Percentiles rank a stretch among this genome's conserved stretches.
phyloP scores from a whole-genome alignment of 1,140 invertebrate genomes.

The Rhyzopertha dominica region DNA sequence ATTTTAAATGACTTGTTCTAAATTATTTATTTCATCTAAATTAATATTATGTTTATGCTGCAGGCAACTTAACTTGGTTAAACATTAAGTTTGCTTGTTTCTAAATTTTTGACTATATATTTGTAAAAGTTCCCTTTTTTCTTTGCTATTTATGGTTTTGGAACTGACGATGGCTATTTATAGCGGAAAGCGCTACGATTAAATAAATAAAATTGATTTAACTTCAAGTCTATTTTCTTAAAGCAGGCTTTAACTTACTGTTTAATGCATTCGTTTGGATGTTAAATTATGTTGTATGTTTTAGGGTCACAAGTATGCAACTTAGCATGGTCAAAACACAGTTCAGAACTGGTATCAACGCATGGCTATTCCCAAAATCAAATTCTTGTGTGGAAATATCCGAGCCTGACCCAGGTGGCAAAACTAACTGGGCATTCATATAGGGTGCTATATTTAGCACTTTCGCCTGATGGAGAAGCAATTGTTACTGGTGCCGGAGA shows the following conservation, averaged over 20 bases:
- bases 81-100: no score
- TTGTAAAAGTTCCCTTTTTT: no score
- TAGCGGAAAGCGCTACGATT: no score
- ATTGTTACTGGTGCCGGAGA: slow-evolving; percentile 99
- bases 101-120: no score
- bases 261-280: background rate
- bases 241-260: background rate
- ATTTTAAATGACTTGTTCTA: no score
- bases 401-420: slow-evolving; percentile 92
- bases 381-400: slow-evolving; percentile 99
- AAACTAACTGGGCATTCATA: slow-evolving; percentile 98
- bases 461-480: slow-evolving; percentile 98
- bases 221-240: no score
- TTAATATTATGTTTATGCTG: no score
- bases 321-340: slow-evolving; percentile 98
- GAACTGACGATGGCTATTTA: no score
- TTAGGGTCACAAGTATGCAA: slow-evolving; percentile 96
- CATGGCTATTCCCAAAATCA: slow-evolving; percentile 99
- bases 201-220: no score
- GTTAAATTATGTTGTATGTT: slow-evolving; percentile 19
- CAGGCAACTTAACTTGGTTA: no score
- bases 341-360: slow-evolving; percentile 95
- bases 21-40: no score
- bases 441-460: slow-evolving; percentile 92
- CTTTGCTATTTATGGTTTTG: no score